Conservation (phyloP, 2,797 vertebrate species). For the Ctenopoma multispine region DNA sequence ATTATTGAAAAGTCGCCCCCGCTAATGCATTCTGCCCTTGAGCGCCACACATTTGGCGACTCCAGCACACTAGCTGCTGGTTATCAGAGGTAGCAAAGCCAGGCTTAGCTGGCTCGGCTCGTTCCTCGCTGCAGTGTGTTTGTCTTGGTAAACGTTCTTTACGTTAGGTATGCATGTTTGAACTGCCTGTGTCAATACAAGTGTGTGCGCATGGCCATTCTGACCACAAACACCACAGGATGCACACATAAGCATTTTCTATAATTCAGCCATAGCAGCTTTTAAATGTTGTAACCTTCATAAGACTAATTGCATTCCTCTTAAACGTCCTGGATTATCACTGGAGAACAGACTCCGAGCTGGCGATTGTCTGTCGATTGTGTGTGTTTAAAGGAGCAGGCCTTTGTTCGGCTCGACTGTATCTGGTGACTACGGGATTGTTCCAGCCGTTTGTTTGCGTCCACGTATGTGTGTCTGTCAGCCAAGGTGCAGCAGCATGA, state of each 20-base stretch:
- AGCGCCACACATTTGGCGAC: constrained; percentile 53
- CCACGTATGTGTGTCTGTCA: constrained; percentile 11
- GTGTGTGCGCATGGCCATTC: neutral
- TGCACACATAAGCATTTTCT: neutral
- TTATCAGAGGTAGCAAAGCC: constrained; percentile 54
- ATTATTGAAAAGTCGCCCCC: constrained; percentile 59
- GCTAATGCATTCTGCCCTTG: constrained; percentile 56
- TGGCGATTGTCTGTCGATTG: constrained; percentile 33
- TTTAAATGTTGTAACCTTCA: neutral
- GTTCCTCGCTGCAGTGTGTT: constrained; percentile 59
- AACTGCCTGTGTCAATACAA: constrained; percentile 61
- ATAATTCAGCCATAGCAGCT: neutral
- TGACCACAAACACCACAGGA: neutral
- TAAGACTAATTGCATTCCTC: neutral
- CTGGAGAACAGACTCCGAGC: neutral
- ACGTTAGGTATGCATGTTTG: constrained; percentile 59
- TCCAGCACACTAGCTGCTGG: constrained; percentile 50
- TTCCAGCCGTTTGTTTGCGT: constrained; percentile 42
- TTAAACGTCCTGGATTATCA: neutral
- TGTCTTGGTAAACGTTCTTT: constrained; percentile 61
- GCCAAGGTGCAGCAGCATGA: constrained; percentile 48
- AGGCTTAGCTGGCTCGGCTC: constrained; percentile 36
- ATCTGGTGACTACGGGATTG: constrained; percentile 22
- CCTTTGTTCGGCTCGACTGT: constrained; percentile 45
- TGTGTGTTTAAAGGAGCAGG: constrained; percentile 26